Base-by-base conservation (phyloP, 2,888 invertebrate species). In the Yponomeuta malinellus region DNA sequence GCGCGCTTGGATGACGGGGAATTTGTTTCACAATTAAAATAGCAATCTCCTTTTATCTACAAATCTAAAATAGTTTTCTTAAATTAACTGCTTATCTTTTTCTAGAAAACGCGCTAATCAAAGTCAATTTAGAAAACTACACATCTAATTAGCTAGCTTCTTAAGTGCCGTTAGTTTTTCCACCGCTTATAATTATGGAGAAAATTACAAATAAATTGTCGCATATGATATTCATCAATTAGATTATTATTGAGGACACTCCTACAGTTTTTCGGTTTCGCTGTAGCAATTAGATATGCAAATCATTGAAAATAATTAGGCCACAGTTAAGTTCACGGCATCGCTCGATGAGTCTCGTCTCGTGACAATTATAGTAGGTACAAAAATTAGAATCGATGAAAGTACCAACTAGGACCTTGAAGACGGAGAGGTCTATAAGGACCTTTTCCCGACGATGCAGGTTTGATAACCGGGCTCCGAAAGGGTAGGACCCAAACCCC, bases 11-110 rank as follows among this genome's bases (percentile, higher is more conserved):
- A 33, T 67, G 64, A 66, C n/a, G 52, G 70, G 74, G 76, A 76
- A 77, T 77, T 77, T 73, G 70, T 72, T 70, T 74, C 69, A 75
- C 74, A 78, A 78, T 78, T 78, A 77, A 76, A 77, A 75, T 75
- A 71, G 71, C 65, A 43, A 5, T 43, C 29, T 59, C 12, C 15
- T 59, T 59, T 59, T 59, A 59, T 15, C 52, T 59, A 43, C 8
- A 43, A 15, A 59, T 59, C 52, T 59, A 15, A 15, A 59, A 59
- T 15, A 15, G 52, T 59, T 3, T 59, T 59, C 15, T 15, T 59
- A 59, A 59, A 59, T 59, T 59, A 59, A 15, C 12, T 15, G 52
- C 52, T 59, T 15, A 59, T 15, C 52, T 59, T 59, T 59, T 59
- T 59, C 15, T 15, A 15, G 15, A 15, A 3, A 59, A 59, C 12